These are phyloP conservation scores for Macrochelys suwanniensis DNA, from an alignment of 2,797 vertebrate species.

Conservation along the genomic window DNA sequence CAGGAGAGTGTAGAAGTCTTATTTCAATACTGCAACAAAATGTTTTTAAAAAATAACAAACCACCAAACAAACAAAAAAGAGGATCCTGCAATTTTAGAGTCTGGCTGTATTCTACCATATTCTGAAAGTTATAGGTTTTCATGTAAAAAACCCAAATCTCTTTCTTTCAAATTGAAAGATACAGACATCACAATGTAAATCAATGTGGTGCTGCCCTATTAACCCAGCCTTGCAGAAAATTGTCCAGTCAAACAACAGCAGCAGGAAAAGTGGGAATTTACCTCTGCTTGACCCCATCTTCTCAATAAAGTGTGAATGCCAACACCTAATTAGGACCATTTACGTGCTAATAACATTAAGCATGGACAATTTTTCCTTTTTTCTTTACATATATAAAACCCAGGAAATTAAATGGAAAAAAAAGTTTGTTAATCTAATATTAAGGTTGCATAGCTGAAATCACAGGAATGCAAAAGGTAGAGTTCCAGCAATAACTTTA, in stretches of 20 bases:
- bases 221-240: not conserved
- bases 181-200: not conserved
- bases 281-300: not conserved
- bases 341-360: constrained; percentile 20
- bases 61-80: not conserved
- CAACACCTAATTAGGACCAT: not conserved
- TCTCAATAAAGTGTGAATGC: constrained; percentile 1
- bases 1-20: constrained; percentile 8
- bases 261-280: not conserved
- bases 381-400: constrained; percentile 40
- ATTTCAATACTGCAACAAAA: constrained; percentile 2
- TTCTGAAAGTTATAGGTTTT: not conserved
- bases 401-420: constrained; percentile 9
- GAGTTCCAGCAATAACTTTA: not conserved
- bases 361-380: not conserved
- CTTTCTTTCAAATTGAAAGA: not conserved
- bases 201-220: not conserved
- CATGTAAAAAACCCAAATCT: not conserved
- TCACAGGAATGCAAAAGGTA: not conserved
- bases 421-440: not conserved
- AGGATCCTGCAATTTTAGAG: not conserved
- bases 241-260: not conserved
- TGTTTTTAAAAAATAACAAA: not conserved
- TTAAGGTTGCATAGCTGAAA: not conserved
- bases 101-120: not conserved